These are phyloP conservation scores for Brotula barbata DNA, from an alignment of 2,797 vertebrate species.

Conservation along the genomic window DNA sequence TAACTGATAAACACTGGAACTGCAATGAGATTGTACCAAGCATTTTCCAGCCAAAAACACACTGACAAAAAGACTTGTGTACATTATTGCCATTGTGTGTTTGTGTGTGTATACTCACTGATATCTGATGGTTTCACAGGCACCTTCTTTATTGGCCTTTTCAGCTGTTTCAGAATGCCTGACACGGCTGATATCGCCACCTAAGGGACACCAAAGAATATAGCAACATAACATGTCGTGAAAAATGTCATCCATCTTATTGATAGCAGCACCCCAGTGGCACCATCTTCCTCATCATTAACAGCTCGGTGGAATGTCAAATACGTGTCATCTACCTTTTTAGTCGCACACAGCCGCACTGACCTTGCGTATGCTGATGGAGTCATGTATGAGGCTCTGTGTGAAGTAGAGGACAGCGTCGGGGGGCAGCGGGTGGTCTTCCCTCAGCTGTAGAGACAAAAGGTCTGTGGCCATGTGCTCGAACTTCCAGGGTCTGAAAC, in stretches of 20 bases:
- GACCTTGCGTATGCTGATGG: conserved; percentile 94
- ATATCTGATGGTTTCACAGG: conserved; percentile 86
- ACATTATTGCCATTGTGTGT: background rate
- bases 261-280: too few relatives aligned
- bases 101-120: conserved; percentile 77
- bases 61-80: background rate
- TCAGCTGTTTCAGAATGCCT: conserved; percentile 93
- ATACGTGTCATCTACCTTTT: too few relatives aligned
- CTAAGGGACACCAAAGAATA: conserved; percentile 64
- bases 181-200: conserved; percentile 92
- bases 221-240: background rate
- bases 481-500: conserved; percentile 93
- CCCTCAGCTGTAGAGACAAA: conserved; percentile 89
- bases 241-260: background rate
- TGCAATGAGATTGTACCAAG: background rate
- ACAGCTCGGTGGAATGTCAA: too few relatives aligned
- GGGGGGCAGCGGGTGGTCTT: conserved; percentile 88
- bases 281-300: too few relatives aligned
- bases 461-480: conserved; percentile 95
- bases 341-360: too few relatives aligned
- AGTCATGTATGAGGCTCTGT: conserved; percentile 92
- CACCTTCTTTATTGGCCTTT: conserved; percentile 87
- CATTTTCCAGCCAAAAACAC: background rate
- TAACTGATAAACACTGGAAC: conserved; percentile 2
- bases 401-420: conserved; percentile 91